phyloP scores from a whole-genome alignment of 2,888 invertebrate species.

The Ectemnius continuus region DNA sequence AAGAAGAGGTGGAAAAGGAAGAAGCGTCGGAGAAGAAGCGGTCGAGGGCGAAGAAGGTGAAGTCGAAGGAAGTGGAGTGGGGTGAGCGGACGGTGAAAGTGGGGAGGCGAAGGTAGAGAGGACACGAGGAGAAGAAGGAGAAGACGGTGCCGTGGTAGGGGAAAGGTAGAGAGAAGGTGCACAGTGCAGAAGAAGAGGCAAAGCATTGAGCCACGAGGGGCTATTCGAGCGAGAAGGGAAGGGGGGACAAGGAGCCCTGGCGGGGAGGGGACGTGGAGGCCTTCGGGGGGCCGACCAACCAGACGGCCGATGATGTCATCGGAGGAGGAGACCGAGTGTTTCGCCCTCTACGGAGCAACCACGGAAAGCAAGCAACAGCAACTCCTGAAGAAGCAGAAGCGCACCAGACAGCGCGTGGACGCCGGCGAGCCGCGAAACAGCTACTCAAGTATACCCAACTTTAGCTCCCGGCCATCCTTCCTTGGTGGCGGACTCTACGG shows the following conservation, averaged over 20 bases:
- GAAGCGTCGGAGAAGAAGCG: slow-evolving; percentile 35
- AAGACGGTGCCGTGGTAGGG: slow-evolving; percentile 60
- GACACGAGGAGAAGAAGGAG: slow-evolving; percentile 8
- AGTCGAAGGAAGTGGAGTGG: slow-evolving; percentile 43
- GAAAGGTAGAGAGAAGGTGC: slow-evolving; percentile 57
- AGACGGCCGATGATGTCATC: slow-evolving; percentile 95
- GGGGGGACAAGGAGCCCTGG: slow-evolving; percentile 81
- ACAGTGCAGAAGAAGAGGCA: slow-evolving; percentile 74
- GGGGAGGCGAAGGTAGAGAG: slow-evolving; percentile 45
- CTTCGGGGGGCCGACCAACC: slow-evolving; percentile 86
- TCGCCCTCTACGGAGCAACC: slow-evolving; percentile 92
- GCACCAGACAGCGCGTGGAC: slow-evolving; percentile 97
- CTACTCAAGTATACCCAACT: slow-evolving; percentile 89
- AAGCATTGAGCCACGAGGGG: slow-evolving; percentile 83
- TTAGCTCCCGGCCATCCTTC: slow-evolving; percentile 88
- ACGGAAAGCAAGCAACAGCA: slow-evolving; percentile 81
- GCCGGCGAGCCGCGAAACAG: slow-evolving; percentile 97
- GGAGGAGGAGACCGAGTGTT: slow-evolving; percentile 96
- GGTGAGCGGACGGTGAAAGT: slow-evolving; percentile 46
- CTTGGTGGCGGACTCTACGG: slow-evolving; percentile 93
- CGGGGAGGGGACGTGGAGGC: slow-evolving; percentile 86
- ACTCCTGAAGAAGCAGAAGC: slow-evolving; percentile 94
- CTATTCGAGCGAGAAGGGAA: slow-evolving; percentile 83
- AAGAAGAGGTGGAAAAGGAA: slow-evolving; percentile 41
- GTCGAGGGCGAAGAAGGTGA: slow-evolving; percentile 36